Percentiles rank a stretch among this genome's conserved stretches.
phyloP scores from a whole-genome alignment of 2,113 vertebrate species.

The Sebastes schlegelii region DNA sequence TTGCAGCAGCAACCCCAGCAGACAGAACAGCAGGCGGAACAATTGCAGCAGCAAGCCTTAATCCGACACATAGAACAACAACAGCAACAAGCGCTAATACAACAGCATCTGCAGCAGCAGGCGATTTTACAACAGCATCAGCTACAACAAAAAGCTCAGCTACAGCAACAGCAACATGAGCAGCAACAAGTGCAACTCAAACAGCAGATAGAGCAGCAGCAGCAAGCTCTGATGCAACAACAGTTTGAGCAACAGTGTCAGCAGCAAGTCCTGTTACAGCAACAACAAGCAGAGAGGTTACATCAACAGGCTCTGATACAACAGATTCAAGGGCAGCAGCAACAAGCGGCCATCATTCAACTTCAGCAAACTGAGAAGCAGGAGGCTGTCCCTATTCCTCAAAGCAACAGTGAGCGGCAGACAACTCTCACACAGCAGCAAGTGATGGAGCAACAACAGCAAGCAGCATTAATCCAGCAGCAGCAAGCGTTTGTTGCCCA shows the following conservation, averaged over 20 bases:
- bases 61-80: constrained; percentile 74
- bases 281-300: constrained; percentile 64
- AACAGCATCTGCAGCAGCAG: constrained; percentile 75
- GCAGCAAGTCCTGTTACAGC: constrained; percentile 75
- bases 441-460: constrained; percentile 69
- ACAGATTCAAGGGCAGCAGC: constrained; percentile 74
- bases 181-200: constrained; percentile 70
- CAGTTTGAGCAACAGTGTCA: constrained; percentile 77
- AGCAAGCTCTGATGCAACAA: constrained; percentile 73
- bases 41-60: constrained; percentile 68
- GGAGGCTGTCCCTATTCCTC: constrained; percentile 48
- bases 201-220: constrained; percentile 71
- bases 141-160: constrained; percentile 68
- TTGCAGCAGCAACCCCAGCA: constrained; percentile 61
- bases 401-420: constrained; percentile 67
- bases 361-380: constrained; percentile 69
- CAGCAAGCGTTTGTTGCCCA: constrained; percentile 68
- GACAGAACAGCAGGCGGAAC: constrained; percentile 61
- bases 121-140: constrained; percentile 72
- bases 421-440: constrained; percentile 66
- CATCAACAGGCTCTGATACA: constrained; percentile 72
- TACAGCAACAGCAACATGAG: constrained; percentile 68
- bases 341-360: constrained; percentile 67
- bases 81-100: constrained; percentile 62
- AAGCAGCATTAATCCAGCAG: constrained; percentile 67